These are phyloP conservation scores for Pseudachorutes palmiensis DNA, from an alignment of 1,140 invertebrate genomes.

Conservation along the genomic window DNA sequence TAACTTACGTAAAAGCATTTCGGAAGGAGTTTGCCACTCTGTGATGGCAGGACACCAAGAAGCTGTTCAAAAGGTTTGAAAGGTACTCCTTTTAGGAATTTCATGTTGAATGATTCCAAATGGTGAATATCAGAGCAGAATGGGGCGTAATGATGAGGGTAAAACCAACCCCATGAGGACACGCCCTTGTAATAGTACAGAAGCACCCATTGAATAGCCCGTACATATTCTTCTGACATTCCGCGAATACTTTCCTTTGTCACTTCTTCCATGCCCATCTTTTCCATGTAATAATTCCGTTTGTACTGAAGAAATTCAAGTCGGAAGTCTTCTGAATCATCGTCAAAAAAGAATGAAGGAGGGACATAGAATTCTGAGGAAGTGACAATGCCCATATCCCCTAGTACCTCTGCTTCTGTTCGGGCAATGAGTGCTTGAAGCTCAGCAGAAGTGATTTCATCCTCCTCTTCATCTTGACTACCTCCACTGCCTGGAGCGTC, in stretches of 20 bases:
- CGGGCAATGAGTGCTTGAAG: conserved; percentile 31
- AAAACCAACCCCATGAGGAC: conserved; percentile 95
- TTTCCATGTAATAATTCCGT: conserved; percentile 82
- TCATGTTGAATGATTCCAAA: conserved; percentile 56
- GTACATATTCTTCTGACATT: conserved; percentile 81
- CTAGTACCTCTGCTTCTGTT: conserved; percentile 29
- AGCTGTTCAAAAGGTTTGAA: conserved; percentile 94
- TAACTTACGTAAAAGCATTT: conserved; percentile 42
- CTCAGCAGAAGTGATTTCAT: conserved; percentile 26
- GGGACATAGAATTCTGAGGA: conserved; percentile 44
- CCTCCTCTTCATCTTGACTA: conserved; percentile 37
- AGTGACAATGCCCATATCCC: neutral
- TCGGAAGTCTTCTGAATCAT: conserved; percentile 31
- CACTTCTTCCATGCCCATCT: conserved; percentile 68
- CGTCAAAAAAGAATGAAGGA: conserved; percentile 48
- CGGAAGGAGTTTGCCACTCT: conserved; percentile 63
- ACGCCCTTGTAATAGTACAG: conserved; percentile 95
- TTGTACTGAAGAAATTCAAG: conserved; percentile 79
- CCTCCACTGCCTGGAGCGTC: conserved; percentile 38
- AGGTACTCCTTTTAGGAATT: conserved; percentile 63
- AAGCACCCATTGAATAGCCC: conserved; percentile 92
- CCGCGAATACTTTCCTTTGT: conserved; percentile 64
- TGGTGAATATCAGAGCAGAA: conserved; percentile 86
- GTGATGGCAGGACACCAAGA: conserved; percentile 77
- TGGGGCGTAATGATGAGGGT: conserved; percentile 92